Evolutionary conservation across 1,140 invertebrate species (phyloP), one percentile per base, ranked within the genome.

Genomic region (Microplitis mediator): DNA sequence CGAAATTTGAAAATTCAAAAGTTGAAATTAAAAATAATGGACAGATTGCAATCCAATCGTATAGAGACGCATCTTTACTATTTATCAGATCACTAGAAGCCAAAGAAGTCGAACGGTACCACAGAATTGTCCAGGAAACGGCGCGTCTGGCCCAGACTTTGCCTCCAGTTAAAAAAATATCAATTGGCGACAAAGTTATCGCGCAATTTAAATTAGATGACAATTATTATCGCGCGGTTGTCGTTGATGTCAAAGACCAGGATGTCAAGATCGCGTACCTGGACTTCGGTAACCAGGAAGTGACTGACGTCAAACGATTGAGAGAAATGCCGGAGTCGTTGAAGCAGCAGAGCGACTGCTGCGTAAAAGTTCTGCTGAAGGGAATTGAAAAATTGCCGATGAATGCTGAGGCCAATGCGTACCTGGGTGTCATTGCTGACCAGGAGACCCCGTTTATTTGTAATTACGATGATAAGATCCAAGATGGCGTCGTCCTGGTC

Each of bases 191-290:
- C 76, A 78, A 84, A 73, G 78, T 86, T 6, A 69, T 86, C 3
- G 78, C 85, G 1, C 75, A 81, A 36, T 87, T 61, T 58, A 45
- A 45, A 6, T 13, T 23, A 0, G 86, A 87, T 69, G 67, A 71
- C 0, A 86, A 86, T 76, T 82, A 63, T 54, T 86, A 87, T 69
- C 77, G 86, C 6, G 85, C 85, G 0, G 72, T 84, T 16, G 78
- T 86, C 0, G 78, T 70, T 4, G 73, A 79, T 50, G 4, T 81
- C 16, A 51, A 80, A 0, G 71, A 60, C 1, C 36, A 81, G 32
- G 72, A 79, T 61, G 75, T 80, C 45, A 13, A 23, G 4, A 67
- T 86, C 16, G 69, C 69, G 3, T 87, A 85, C 16, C 31, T 83
- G 14, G 86, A 87, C 74, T 87, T 78, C 70, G 85, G 86, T 9